Evolutionary conservation across 92 coral and sea anemone species (phyloP).

Genomic region (Phenganax stokvisi): DNA sequence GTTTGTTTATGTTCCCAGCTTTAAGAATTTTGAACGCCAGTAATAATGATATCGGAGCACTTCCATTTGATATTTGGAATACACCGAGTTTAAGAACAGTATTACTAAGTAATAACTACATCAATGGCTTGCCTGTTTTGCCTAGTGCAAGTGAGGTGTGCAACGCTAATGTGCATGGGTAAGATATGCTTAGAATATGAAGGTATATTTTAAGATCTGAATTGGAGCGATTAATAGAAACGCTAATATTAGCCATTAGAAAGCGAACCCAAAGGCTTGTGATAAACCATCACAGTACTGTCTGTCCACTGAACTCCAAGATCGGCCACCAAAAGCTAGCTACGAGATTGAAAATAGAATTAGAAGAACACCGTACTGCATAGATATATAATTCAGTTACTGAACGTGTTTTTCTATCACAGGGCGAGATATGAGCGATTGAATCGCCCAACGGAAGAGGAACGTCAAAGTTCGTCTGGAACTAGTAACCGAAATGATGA

Average conservation of each 20-base stretch:
- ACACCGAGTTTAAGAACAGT: slow-evolving; percentile 72
- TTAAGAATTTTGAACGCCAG: slow-evolving; percentile 66
- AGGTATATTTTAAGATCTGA: too few relatives aligned
- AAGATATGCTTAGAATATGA: not conserved
- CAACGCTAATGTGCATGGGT: slow-evolving; percentile 22
- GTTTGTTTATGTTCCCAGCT: slow-evolving; percentile 77
- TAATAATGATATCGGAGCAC: slow-evolving; percentile 64
- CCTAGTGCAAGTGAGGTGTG: slow-evolving; percentile 30
- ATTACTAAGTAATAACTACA: slow-evolving; percentile 73
- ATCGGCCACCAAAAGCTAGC: too few relatives aligned
- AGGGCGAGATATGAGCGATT: slow-evolving; percentile 21
- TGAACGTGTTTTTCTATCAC: not conserved
- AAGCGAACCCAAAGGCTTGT: too few relatives aligned
- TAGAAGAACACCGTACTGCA: too few relatives aligned
- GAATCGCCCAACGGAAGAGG: slow-evolving; percentile 9
- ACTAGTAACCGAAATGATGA: slow-evolving; percentile 24
- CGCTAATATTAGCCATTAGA: too few relatives aligned
- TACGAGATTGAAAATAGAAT: too few relatives aligned
- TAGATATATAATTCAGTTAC: too few relatives aligned
- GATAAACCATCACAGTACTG: too few relatives aligned
- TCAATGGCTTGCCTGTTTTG: slow-evolving; percentile 65
- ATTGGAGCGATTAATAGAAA: too few relatives aligned
- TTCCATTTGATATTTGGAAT: slow-evolving; percentile 96
- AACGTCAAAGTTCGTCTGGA: slow-evolving; percentile 21
- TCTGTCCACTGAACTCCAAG: too few relatives aligned